These are phyloP conservation scores for Diadromus collaris DNA, from an alignment of 2,888 invertebrate species.

Conservation along the genomic window DNA sequence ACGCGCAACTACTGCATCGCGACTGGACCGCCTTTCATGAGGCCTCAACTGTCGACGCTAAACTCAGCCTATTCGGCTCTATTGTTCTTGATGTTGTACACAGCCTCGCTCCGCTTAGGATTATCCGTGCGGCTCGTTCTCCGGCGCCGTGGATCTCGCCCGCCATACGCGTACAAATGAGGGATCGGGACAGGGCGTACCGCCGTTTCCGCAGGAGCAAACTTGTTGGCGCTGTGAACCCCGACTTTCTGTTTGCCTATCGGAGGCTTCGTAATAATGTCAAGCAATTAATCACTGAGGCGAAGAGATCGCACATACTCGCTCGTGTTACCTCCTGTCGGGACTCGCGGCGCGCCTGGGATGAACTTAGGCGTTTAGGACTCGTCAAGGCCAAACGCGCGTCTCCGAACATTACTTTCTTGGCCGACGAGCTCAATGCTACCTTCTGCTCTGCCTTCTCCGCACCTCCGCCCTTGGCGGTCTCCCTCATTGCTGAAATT, in stretches of 20 bases:
- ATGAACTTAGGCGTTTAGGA: not conserved
- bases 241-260: too few relatives aligned
- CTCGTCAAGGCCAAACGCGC: too few relatives aligned
- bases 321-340: not conserved
- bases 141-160: conserved; percentile 10
- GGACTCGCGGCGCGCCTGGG: not conserved
- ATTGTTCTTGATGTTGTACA: not conserved
- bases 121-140: not conserved
- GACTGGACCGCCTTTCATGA: not conserved
- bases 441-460: too few relatives aligned
- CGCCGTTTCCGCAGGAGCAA: not conserved
- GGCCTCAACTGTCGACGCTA: not conserved
- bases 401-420: too few relatives aligned
- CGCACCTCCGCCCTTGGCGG: too few relatives aligned
- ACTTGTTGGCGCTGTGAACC: not conserved
- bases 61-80: not conserved
- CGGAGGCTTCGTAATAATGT: too few relatives aligned
- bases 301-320: not conserved
- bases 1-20: not conserved
- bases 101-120: not conserved
- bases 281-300: not conserved
- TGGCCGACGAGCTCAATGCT: too few relatives aligned
- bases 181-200: not conserved
- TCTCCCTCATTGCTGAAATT: too few relatives aligned
- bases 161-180: not conserved